Base-by-base conservation (phyloP, 2,888 invertebrate species). In the Odiellus spinosus region DNA sequence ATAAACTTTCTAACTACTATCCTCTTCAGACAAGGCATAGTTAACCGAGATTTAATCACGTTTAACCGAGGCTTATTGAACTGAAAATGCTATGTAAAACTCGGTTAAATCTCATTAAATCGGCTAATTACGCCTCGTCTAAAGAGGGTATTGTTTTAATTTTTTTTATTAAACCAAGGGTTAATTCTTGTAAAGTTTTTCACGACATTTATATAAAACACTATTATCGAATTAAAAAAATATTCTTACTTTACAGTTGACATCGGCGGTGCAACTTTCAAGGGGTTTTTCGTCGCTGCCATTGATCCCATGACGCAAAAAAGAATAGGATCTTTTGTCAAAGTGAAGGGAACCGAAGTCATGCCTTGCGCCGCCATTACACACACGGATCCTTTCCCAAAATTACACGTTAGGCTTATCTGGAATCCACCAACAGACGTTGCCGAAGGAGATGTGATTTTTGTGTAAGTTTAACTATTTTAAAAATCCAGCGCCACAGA, bases 261-360 rank as follows among this genome's bases (percentile, higher is more conserved):
- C 21, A 47, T 56, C 17, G 45, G 47, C 15, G 56, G 56, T 20
- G 43, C 52, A 3, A 46, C 53, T 8, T 56, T 56, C 44, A 55
- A 53, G 43, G 56, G 56, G 6, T 56, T 56, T 40, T 43, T 56
- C n/a, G 52, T 56, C 4, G 50, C 51, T 14, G 56, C 56, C 1
- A 48, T 56, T 41, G 56, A 56, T 48, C 54, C 56, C 2, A 43
- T 49, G 8, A 51, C 53, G 4, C 50, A 52, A 21, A 51, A 56
- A 44, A 39, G 54, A 33, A 53, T 56, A n/a, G 56, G 56, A 17
- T 42, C 45, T 12, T 56, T 51, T 52, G 44, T 48, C n/a, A 48
- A 48, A 46, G 53, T 55, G 12, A 55, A 53, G 48, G 56, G 56
- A 17, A 49, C 50, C 3, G 41, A 46, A 18, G 44, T 46, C 20